phyloP scores from a whole-genome alignment of 2,797 vertebrate genomes.

The Syngnathus acus region DNA sequence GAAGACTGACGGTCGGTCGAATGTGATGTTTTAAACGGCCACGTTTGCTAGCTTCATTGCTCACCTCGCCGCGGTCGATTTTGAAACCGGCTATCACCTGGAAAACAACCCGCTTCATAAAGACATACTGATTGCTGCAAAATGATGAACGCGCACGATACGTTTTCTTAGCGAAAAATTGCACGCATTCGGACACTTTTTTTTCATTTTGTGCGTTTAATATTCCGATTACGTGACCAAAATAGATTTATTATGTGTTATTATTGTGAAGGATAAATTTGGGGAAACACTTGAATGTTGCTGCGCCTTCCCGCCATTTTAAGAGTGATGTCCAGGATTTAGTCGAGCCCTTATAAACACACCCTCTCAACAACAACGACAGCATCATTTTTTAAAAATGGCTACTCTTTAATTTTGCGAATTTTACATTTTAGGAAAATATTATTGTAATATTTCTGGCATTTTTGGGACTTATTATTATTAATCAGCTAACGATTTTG shows the following conservation, averaged over 20 bases:
- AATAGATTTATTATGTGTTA: neutral
- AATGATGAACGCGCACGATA: neutral
- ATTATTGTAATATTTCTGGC: neutral
- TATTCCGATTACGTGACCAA: neutral
- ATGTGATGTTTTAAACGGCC: neutral
- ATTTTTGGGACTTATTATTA: neutral
- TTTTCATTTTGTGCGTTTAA: neutral
- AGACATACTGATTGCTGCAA: slow-evolving; percentile 6
- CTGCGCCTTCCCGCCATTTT: slow-evolving; percentile 32
- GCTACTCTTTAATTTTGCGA: neutral
- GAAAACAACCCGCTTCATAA: slow-evolving; percentile 31
- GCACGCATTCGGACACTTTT: rapidly evolving
- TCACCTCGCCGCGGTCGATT: slow-evolving; percentile 20
- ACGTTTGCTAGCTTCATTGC: neutral
- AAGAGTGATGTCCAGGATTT: slow-evolving; percentile 29
- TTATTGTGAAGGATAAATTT: slow-evolving; percentile 8
- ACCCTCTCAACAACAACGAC: neutral
- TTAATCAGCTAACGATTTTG: neutral
- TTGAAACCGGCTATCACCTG: slow-evolving; percentile 52
- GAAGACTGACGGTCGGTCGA: neutral
- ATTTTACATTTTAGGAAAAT: neutral
- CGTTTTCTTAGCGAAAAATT: neutral
- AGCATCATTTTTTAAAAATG: neutral
- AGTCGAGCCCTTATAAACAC: slow-evolving; percentile 20
- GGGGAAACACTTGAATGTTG: neutral